Evolutionary conservation across 2,888 invertebrate species (phyloP).

Genomic region (Tachina lurida): DNA sequence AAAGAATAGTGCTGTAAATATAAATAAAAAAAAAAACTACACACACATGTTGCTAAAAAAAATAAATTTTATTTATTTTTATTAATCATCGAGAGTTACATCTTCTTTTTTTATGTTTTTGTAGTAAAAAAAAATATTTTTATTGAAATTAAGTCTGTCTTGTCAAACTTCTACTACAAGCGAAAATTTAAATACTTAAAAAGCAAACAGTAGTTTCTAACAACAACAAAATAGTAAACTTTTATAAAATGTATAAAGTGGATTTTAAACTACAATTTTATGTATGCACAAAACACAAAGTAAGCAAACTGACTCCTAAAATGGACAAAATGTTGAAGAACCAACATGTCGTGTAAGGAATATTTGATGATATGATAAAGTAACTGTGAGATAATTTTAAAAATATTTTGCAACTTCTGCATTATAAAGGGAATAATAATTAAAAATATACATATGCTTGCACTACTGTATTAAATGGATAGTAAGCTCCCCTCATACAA

Average conservation of each 20-base stretch:
- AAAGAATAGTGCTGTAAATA: slow-evolving; percentile 44
- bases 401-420: too few relatives aligned
- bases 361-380: background rate
- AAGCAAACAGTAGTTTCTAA: slow-evolving; percentile 14
- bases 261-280: slow-evolving; percentile 45
- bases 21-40: background rate
- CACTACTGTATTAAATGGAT: background rate
- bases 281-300: background rate
- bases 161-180: slow-evolving; percentile 24
- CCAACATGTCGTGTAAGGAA: background rate
- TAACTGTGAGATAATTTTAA: background rate
- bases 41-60: slow-evolving; percentile 5
- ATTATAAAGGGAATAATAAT: background rate
- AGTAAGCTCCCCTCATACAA: slow-evolving; percentile 14
- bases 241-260: slow-evolving; percentile 43
- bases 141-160: slow-evolving; percentile 7
- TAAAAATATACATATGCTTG: background rate
- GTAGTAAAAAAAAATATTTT: slow-evolving; percentile 1
- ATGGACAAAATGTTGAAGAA: slow-evolving; percentile 25
- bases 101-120: slow-evolving; percentile 33
- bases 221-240: slow-evolving; percentile 48
- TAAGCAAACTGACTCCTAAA: slow-evolving; percentile 10
- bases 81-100: slow-evolving; percentile 39
- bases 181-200: background rate
- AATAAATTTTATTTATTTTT: slow-evolving; percentile 18